phyloP scores from a whole-genome alignment of 1,140 invertebrate genomes.

The Trypoxylus dichotomus region DNA sequence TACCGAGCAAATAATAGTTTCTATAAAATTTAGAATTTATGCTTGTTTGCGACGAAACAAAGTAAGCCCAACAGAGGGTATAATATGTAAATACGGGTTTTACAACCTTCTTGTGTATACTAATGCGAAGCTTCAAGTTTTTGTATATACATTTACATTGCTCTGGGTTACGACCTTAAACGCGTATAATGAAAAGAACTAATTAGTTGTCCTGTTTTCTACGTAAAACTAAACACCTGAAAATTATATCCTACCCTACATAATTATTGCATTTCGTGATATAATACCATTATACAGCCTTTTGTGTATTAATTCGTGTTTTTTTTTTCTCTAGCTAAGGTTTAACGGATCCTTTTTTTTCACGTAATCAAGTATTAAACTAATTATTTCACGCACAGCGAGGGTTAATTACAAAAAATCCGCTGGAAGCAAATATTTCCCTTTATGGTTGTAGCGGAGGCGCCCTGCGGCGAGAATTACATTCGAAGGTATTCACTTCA shows the following conservation, averaged over 20 bases:
- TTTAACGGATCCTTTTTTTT: neutral
- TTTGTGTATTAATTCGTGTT: neutral
- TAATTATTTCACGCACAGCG: neutral
- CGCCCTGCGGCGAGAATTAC: neutral
- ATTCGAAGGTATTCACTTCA: neutral
- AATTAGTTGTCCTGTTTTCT: too few species aligned
- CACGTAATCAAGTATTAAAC: neutral
- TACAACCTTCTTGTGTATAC: too few species aligned
- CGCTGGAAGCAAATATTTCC: neutral
- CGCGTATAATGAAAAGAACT: too few species aligned
- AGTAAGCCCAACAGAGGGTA: too few species aligned
- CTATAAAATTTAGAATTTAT: too few species aligned
- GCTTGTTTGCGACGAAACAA: too few species aligned
- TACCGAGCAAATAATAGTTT: too few species aligned
- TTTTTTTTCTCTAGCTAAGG: neutral
- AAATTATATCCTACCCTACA: neutral
- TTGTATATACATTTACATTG: too few species aligned
- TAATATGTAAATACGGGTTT: too few species aligned
- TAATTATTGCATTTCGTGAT: neutral
- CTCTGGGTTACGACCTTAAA: too few species aligned
- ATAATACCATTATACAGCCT: neutral
- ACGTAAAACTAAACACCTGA: too few species aligned
- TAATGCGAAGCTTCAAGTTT: too few species aligned
- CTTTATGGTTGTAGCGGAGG: neutral
- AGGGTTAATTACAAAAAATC: slow-evolving; percentile 3